These are phyloP conservation scores for Oreochromis niloticus DNA, from an alignment of 2,113 vertebrate genomes.

Conservation along the genomic window DNA sequence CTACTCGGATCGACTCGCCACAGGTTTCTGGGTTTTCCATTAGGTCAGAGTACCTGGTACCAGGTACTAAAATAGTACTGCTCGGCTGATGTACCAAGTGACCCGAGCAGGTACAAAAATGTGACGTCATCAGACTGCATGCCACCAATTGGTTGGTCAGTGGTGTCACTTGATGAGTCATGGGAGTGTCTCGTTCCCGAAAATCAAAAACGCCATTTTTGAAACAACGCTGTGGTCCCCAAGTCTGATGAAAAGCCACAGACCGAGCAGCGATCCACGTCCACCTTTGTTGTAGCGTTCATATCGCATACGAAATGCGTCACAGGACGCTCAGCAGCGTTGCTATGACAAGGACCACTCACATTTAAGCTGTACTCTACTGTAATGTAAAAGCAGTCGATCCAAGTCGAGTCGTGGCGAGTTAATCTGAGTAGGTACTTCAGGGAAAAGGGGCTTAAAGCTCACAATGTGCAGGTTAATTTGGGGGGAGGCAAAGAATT, in stretches of 20 bases:
- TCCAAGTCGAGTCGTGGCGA: accelerated
- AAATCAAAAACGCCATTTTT: background rate
- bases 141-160: background rate
- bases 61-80: background rate
- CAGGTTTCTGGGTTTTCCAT: background rate
- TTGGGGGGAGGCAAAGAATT: background rate
- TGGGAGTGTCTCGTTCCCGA: background rate
- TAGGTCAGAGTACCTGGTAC: background rate
- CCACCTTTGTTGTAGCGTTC: background rate
- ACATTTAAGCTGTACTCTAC: accelerated
- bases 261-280: accelerated
- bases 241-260: accelerated
- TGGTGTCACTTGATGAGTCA: background rate
- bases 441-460: accelerated
- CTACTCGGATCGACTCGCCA: background rate
- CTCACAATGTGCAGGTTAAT: background rate
- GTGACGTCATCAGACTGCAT: background rate
- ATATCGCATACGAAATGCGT: accelerated
- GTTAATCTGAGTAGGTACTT: background rate
- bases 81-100: accelerated
- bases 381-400: background rate
- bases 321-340: background rate
- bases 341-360: accelerated
- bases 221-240: background rate
- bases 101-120: background rate